phyloP scores from a whole-genome alignment of 2,113 vertebrate genomes.

The Brachypodius melanocephalos region DNA sequence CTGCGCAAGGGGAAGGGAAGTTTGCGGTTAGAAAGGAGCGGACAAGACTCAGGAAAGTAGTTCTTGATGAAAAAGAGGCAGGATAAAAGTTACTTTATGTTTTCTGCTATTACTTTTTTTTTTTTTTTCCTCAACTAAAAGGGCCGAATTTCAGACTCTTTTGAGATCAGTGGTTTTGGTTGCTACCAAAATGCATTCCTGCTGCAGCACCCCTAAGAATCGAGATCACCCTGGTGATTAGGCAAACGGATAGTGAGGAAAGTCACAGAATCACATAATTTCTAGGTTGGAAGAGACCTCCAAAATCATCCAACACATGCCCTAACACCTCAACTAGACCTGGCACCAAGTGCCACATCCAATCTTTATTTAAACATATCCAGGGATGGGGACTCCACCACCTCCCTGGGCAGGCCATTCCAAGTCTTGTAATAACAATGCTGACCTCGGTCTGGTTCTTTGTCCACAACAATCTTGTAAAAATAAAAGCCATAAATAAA shows the following conservation, averaged over 20 bases:
- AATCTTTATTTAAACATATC: no score
- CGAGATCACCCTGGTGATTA: neutral
- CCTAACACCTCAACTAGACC: no score
- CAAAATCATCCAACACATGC: no score
- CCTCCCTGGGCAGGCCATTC: no score
- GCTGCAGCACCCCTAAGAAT: neutral
- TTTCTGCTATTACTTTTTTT: neutral
- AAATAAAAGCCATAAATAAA: slow-evolving; percentile 98
- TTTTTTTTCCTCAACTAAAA: neutral
- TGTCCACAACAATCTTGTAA: slow-evolving; percentile 90
- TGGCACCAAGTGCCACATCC: no score
- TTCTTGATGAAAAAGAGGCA: neutral
- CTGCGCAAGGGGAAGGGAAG: slow-evolving; percentile 19
- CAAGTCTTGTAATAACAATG: neutral
- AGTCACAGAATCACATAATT: neutral
- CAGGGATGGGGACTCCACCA: no score
- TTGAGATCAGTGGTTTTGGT: neutral
- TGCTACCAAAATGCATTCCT: neutral
- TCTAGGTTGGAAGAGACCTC: no score
- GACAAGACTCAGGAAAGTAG: neutral
- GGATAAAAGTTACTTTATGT: neutral
- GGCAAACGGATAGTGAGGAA: neutral
- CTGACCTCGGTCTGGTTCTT: slow-evolving; percentile 85
- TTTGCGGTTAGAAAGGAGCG: neutral
- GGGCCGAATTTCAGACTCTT: neutral